Conservation (phyloP, 2,113 vertebrate species). For the Mesitornis unicolor region DNA sequence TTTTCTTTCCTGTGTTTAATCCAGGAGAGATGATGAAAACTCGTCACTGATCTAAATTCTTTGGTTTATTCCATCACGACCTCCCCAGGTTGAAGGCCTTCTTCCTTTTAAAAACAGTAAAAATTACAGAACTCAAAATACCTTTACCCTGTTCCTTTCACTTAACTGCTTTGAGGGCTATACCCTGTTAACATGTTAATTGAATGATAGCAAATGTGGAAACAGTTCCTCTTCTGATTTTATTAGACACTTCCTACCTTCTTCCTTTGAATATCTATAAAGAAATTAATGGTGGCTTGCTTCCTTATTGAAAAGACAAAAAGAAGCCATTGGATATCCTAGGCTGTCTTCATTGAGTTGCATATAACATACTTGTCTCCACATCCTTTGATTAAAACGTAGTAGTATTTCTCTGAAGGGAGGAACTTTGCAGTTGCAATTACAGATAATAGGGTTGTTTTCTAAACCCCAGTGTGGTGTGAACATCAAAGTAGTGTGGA, state of each 20-base stretch:
- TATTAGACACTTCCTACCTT: neutral
- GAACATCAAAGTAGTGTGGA: constrained; percentile 46
- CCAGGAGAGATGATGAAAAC: neutral
- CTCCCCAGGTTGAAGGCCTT: neutral
- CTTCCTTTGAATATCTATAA: neutral
- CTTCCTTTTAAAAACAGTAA: neutral
- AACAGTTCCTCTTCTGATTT: neutral
- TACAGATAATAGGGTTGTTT: constrained; percentile 51
- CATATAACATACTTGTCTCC: neutral
- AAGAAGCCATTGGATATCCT: neutral
- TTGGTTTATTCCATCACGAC: neutral
- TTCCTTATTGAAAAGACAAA: neutral
- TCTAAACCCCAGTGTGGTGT: constrained; percentile 30
- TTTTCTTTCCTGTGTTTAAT: constrained; percentile 5
- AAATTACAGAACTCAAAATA: neutral
- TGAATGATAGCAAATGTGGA: neutral
- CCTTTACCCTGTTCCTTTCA: neutral
- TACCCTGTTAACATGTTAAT: neutral
- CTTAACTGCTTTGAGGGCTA: neutral
- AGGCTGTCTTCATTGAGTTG: neutral
- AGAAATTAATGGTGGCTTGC: neutral
- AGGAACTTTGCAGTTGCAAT: constrained; percentile 29
- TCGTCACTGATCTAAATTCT: neutral
- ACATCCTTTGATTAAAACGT: constrained; percentile 42
- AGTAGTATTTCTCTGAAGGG: constrained; percentile 9